Conservation (phyloP, 2,888 invertebrate genomes). For the Cryptops parisi region DNA sequence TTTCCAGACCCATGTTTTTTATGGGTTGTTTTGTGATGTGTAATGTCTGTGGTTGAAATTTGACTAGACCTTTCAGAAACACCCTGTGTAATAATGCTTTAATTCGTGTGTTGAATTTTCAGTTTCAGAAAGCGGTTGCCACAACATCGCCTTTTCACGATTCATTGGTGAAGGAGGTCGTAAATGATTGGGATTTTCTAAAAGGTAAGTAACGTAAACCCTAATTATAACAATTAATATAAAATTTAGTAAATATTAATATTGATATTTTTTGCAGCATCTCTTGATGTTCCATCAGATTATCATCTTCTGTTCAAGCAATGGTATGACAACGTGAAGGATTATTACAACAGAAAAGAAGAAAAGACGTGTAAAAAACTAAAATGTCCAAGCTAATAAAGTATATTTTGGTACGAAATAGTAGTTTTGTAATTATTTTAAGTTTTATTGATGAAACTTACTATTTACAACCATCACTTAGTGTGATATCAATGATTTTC, state of each 20-base stretch:
- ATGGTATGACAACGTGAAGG: conserved; percentile 21
- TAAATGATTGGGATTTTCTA: background rate
- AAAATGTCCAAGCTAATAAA: conserved; percentile 7
- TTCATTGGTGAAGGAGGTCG: background rate
- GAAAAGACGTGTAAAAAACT: conserved; percentile 9
- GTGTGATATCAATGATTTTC: no score
- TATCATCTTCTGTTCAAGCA: conserved; percentile 20
- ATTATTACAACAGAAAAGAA: conserved; percentile 19
- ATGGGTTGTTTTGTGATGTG: no score
- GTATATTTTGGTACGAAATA: background rate
- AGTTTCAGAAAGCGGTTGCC: background rate
- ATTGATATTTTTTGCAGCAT: background rate
- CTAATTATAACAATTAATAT: background rate
- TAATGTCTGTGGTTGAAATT: no score
- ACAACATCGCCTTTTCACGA: background rate
- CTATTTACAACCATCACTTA: no score
- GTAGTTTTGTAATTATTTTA: background rate
- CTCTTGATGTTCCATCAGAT: conserved; percentile 4
- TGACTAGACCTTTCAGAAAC: background rate
- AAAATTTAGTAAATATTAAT: background rate
- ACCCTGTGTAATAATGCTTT: background rate
- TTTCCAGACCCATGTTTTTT: no score
- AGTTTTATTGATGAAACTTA: background rate
- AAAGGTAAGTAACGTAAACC: background rate
- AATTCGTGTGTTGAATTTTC: background rate